Evolutionary conservation across 1,140 invertebrate species (phyloP), one percentile per base, ranked within the genome.

Genomic region (Microplitis mediator): DNA sequence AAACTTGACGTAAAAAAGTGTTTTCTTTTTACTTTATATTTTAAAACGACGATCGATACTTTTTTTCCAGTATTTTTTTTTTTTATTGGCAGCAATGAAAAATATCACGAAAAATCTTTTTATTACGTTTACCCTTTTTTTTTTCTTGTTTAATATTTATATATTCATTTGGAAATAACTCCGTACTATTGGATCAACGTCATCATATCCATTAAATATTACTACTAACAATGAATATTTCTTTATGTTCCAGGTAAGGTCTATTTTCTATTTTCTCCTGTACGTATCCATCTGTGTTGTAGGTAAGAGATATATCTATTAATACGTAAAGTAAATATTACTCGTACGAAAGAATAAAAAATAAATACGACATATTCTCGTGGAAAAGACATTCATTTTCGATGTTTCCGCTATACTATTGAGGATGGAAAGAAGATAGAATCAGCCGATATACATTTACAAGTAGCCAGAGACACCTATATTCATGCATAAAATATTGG

Each of bases 171-270:
- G 39, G 39, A 11, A 45, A 45, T 45, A 45, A 11, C 8, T 9
- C 11, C 39, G 39, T 9, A 9, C 39, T 8, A 45, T 45, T 45
- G 39, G 6, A 45, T 45, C 11, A 9, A 45, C 39, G 39, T 45
- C 39, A 45, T 45, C 11, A 45, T 9, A 45, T 45, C 39, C 6
- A 45, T 45, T 45, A 45, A 45, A 45, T 45, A 45, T 45, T 6
- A 45, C 11, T 45, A 11, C 39, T 45, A 45, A 45, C 11, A 45
- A 45, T 45, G 11, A 50, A 23, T 54, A 13, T 67, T 74, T 16
- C 45, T 3, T 74, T 70, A 3, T 70, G 73, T 74, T 74, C 61
- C 73, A 74, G 73, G 73, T 74, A 51, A 74, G 68, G 56, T 4
- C 62, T n/a, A n/a, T n/a, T 31, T 36, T n/a, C 8, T 4, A 51